Conservation (phyloP, 53 echinoderm and acorn worm genomes). For the Stichopus horrens region DNA sequence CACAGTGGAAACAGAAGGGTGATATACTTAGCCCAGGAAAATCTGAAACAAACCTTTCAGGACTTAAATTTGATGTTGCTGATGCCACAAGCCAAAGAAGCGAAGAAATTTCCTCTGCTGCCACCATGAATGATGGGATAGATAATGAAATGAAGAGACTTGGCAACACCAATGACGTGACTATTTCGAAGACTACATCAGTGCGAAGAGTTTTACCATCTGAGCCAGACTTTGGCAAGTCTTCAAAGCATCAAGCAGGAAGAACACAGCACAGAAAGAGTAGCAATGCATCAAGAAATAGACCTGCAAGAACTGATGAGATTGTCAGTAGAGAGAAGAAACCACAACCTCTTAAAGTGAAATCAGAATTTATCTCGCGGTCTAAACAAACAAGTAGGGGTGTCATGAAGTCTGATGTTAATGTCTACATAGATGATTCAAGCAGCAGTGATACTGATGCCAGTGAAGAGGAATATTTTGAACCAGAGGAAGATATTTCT, state of each 20-base stretch:
- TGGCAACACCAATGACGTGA: not conserved
- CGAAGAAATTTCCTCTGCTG: not conserved
- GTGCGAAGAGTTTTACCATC: conserved; percentile 29
- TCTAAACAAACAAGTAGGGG: not conserved
- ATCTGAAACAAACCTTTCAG: not conserved
- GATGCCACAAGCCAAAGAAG: not conserved
- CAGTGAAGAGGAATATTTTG: conserved; percentile 67
- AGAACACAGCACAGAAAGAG: not conserved
- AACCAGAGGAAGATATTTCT: conserved; percentile 39
- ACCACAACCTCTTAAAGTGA: not conserved
- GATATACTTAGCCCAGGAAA: not conserved
- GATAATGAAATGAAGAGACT: not conserved
- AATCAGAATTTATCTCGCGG: not conserved
- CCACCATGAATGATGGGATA: not conserved
- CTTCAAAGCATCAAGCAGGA: not conserved
- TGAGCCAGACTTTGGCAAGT: conserved; percentile 9
- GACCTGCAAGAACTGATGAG: too few species aligned
- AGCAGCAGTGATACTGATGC: conserved; percentile 67
- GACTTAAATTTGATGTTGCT: not conserved
- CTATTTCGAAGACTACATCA: not conserved
- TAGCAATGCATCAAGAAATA: not conserved
- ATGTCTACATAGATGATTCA: conserved; percentile 46
- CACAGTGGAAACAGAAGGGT: not conserved
- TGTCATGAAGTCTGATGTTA: conserved; percentile 7
- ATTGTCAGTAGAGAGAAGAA: not conserved